Conservation (phyloP, 2,888 invertebrate species). For the Dynastes hyllus region DNA sequence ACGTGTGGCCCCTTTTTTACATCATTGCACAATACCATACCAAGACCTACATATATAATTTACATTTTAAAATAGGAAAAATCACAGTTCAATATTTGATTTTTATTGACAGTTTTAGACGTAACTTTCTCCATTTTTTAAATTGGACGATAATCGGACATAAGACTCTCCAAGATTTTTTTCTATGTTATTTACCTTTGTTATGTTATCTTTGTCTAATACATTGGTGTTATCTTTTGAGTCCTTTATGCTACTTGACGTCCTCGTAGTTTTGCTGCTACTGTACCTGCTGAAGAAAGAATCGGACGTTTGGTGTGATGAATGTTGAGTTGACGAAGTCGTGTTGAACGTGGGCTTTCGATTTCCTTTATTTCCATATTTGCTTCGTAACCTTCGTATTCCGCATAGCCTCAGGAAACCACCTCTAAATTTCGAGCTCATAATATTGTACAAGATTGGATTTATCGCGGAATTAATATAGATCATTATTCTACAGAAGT, state of each 20-base stretch:
- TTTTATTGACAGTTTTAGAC: constrained; percentile 57
- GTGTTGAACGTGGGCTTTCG: constrained; percentile 80
- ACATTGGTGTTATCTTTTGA: constrained; percentile 59
- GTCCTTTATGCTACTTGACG: constrained; percentile 63
- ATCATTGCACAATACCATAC: constrained; percentile 7
- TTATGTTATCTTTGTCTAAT: constrained; percentile 50
- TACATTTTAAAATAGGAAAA: constrained; percentile 15
- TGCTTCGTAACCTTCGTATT: constrained; percentile 64
- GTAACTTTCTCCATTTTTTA: constrained; percentile 65
- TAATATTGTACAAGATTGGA: constrained; percentile 92
- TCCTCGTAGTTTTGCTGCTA: constrained; percentile 70
- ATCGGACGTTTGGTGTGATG: constrained; percentile 76
- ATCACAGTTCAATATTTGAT: constrained; percentile 33
- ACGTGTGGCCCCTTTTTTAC: constrained; percentile 24
- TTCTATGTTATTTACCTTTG: constrained; percentile 39
- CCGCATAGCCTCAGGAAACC: constrained; percentile 83
- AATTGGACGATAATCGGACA: constrained; percentile 63
- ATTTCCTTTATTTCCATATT: constrained; percentile 72
- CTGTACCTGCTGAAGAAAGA: constrained; percentile 79
- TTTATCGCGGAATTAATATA: constrained; percentile 94
- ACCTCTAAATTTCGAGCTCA: constrained; percentile 92
- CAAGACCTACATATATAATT: constrained; percentile 7
- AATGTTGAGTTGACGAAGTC: constrained; percentile 77
- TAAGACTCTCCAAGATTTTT: constrained; percentile 61
- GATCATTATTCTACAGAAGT: constrained; percentile 90